These are phyloP conservation scores for Callithrix jacchus DNA, from an alignment of 2,113 vertebrate species.

Conservation along the genomic window DNA sequence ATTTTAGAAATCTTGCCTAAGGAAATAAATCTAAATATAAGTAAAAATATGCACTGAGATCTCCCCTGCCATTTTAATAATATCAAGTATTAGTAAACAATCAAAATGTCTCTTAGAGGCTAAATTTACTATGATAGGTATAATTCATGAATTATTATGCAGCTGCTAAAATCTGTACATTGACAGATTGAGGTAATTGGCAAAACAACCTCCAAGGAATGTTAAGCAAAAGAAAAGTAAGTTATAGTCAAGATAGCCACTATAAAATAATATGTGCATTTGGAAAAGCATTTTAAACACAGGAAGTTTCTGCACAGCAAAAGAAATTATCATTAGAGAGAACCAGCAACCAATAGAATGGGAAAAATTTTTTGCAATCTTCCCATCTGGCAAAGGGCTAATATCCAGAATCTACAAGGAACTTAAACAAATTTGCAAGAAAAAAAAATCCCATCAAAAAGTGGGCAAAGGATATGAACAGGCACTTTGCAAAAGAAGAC, in stretches of 20 bases:
- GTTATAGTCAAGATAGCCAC: background rate
- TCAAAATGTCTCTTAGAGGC: background rate
- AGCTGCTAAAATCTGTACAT: background rate
- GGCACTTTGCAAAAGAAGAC: no score
- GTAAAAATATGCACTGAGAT: background rate
- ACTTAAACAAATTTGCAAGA: no score
- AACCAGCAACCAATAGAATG: no score
- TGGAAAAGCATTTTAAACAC: background rate
- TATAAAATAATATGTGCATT: background rate
- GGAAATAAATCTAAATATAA: conserved; percentile 2
- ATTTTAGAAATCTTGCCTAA: background rate
- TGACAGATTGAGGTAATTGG: background rate
- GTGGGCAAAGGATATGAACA: no score
- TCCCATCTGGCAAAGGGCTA: no score
- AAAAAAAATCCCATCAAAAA: no score
- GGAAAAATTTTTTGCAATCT: no score
- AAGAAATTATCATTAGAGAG: no score
- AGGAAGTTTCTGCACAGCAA: background rate
- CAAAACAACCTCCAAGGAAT: background rate
- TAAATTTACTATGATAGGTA: background rate
- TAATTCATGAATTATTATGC: background rate
- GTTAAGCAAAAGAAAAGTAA: background rate
- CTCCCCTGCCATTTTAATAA: background rate
- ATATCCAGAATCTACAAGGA: no score
- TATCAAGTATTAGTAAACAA: background rate